Evolutionary conservation across 2,797 vertebrate species (phyloP).

Genomic region (Lepidocolaptes lacrymiger): DNA sequence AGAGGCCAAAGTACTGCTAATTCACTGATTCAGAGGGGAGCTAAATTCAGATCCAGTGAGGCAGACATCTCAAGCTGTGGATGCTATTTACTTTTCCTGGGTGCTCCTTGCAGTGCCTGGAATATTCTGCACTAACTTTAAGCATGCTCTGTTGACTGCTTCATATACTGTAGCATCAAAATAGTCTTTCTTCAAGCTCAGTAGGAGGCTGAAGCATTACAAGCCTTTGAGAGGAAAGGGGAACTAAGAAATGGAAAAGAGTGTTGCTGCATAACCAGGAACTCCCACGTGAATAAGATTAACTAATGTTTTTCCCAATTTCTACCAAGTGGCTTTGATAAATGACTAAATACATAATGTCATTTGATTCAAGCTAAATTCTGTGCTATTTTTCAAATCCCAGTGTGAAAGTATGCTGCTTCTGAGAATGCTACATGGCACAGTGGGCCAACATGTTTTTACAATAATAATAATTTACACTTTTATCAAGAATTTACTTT

Average conservation of each 20-base stretch:
- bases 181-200: background rate
- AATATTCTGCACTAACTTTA: background rate
- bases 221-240: background rate
- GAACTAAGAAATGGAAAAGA: background rate
- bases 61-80: background rate
- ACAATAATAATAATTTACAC: slow-evolving; percentile 40
- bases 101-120: background rate
- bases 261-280: background rate
- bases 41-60: background rate
- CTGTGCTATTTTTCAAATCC: slow-evolving; percentile 65
- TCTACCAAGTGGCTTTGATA: slow-evolving; percentile 29
- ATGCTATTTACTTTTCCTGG: background rate
- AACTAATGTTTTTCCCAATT: slow-evolving; percentile 25
- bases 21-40: background rate
- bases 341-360: slow-evolving; percentile 40
- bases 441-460: slow-evolving; percentile 56
- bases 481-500: slow-evolving; percentile 35
- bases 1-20: background rate
- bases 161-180: background rate
- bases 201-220: background rate
- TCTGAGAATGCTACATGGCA: slow-evolving; percentile 36
- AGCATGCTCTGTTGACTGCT: background rate
- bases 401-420: slow-evolving; percentile 40
- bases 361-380: slow-evolving; percentile 72
- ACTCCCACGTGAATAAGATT: background rate